Evolutionary conservation across 2,797 vertebrate species (phyloP).

Genomic region (Muscicapa striata): DNA sequence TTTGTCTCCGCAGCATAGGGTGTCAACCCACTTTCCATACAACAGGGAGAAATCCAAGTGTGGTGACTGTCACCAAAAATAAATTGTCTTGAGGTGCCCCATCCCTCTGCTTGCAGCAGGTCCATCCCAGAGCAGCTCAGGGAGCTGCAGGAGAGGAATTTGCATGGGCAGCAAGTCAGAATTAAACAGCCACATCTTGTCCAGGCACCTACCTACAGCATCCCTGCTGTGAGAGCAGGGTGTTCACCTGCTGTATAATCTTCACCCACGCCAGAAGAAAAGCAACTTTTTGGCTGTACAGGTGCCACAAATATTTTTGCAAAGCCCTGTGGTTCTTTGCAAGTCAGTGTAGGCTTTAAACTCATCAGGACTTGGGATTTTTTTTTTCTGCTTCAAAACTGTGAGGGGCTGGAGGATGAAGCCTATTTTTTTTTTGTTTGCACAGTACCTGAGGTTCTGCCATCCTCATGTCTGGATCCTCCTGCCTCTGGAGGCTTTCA

Average conservation of each 20-base stretch:
- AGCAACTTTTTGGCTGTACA: neutral
- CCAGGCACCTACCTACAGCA: neutral
- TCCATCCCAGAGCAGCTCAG: neutral
- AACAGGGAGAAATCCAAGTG: neutral
- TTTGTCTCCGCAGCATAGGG: accelerated
- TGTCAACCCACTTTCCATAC: neutral
- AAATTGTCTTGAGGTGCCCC: neutral
- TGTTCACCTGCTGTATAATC: neutral
- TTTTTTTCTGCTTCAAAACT: neutral
- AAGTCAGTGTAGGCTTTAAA: neutral
- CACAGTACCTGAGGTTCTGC: neutral
- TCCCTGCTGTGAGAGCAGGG: neutral
- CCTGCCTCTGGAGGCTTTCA: neutral
- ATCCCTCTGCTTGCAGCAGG: neutral
- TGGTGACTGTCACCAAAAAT: neutral
- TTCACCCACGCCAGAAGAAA: neutral
- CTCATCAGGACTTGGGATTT: neutral
- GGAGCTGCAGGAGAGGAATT: neutral
- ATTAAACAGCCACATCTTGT: neutral
- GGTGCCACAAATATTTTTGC: neutral
- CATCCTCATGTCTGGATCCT: neutral
- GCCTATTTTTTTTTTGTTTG: neutral
- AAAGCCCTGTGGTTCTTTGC: neutral
- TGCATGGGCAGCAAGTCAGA: neutral
- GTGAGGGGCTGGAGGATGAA: neutral